Evolutionary conservation across 2,888 invertebrate species (phyloP), one percentile per base, ranked within the genome.

Genomic region (Cecidostiba fungosa): DNA sequence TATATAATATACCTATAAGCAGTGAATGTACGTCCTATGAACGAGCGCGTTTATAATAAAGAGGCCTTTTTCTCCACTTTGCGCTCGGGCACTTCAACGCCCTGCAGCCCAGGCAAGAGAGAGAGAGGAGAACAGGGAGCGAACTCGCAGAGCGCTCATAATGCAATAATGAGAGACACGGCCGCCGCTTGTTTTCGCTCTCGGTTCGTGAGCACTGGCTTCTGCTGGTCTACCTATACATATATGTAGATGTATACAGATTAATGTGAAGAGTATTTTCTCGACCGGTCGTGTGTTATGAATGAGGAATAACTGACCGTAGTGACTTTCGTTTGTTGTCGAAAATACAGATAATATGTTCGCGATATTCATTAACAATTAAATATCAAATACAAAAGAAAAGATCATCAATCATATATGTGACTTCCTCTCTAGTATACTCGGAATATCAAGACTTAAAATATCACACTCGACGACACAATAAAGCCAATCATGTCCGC

Each of bases 51-150:
- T 72, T 43, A 39, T 72, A 72, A 43, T 72, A 72, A 72, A 72
- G 39, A 72, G 72, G 72, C 23, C 43, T 72, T 72, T 72, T 72
- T 72, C 36, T 72, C 72, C 72, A 43, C 72, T 72, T 72, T 72
- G 72, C 72, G 72, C 72, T 72, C 39, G 72, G 72, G 72, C 72
- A 72, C 39, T 72, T 72, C 14, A 72, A 72, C 72, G 72, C 72
- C 72, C 54, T 59, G 54, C 54, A 59, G 54, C n/a, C n/a, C 72
- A 72, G 72, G 72, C 43, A 72, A 23, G n/a, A 39, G 72, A n/a
- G 43, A 72, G 36, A 26, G 62, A 62, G n/a, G 26, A 54, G 54
- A 70, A 39, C 72, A 43, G 72, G 36, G 23, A 23, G 43, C 12
- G 36, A 43, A 43, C 23, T 23, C 43, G 39, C 43, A 5, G 23